These are phyloP conservation scores for Mugil cephalus DNA, from an alignment of 2,113 vertebrate genomes.

Conservation along the genomic window DNA sequence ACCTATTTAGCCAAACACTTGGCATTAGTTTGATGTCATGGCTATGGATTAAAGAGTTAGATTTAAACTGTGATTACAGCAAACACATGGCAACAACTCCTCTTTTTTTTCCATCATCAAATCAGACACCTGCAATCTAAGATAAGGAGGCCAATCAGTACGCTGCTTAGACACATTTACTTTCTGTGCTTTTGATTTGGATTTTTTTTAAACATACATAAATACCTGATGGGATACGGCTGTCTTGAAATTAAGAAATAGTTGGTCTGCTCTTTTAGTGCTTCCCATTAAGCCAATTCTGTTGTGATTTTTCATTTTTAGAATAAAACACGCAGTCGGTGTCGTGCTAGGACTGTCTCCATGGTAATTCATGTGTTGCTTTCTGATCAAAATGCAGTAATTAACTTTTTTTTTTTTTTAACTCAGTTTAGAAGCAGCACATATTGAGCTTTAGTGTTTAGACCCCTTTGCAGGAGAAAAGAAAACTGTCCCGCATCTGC, in stretches of 20 bases:
- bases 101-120: conserved; percentile 44
- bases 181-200: conserved; percentile 44
- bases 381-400: conserved; percentile 45
- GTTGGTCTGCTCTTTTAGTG: neutral
- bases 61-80: conserved; percentile 70
- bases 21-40: conserved; percentile 73
- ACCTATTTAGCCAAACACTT: conserved; percentile 29
- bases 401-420: conserved; percentile 41
- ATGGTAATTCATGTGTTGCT: conserved; percentile 47
- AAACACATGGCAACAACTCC: conserved; percentile 47
- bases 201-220: neutral
- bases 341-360: conserved; percentile 49
- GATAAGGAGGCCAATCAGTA: conserved; percentile 78
- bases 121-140: conserved; percentile 79
- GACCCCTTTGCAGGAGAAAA: conserved; percentile 10
- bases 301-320: too few species aligned
- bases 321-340: conserved; percentile 7
- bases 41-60: conserved; percentile 70
- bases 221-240: conserved; percentile 15
- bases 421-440: neutral
- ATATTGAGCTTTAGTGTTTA: neutral
- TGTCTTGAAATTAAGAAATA: conserved; percentile 18
- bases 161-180: conserved; percentile 37
- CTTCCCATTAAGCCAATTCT: too few species aligned
- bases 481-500: neutral